A percentile compares a stretch with the other conserved stretches of the same genome.
Evolutionary conservation across 2,113 vertebrate genomes (phyloP).

Genomic region (Actinemys pallida): DNA sequence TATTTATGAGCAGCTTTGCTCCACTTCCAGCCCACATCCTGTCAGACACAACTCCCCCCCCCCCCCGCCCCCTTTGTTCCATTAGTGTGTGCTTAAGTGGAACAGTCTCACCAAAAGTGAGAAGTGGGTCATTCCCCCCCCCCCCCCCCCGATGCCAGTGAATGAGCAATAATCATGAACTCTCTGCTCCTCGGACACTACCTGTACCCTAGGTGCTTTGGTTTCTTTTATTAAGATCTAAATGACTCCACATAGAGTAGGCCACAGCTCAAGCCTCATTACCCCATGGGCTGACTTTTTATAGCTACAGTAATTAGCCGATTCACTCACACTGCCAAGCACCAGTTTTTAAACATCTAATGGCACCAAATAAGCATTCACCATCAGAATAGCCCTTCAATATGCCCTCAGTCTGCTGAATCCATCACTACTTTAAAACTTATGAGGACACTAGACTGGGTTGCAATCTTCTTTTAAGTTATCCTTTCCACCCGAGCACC

Average conservation of each 20-base stretch:
- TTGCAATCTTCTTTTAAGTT: not conserved
- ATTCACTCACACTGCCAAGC: not conserved
- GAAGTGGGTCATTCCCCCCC: not conserved
- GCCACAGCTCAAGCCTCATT: not conserved
- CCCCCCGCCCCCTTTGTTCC: accelerated
- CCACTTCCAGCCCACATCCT: not conserved
- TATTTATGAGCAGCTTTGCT: not conserved
- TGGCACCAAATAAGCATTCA: not conserved
- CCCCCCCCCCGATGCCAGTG: not conserved
- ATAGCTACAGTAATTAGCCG: not conserved
- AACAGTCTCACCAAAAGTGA: not conserved
- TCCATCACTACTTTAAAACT: not conserved
- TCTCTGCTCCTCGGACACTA: not conserved
- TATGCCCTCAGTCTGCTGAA: not conserved
- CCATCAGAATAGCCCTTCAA: not conserved
- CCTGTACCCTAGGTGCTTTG: not conserved
- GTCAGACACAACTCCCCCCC: not conserved
- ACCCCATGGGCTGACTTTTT: not conserved
- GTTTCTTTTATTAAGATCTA: not conserved
- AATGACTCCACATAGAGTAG: not conserved
- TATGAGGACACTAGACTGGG: not conserved
- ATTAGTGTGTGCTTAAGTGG: accelerated
- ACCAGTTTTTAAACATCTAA: not conserved
- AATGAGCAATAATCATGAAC: not conserved
- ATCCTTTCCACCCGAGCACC: not conserved